Evolutionary conservation across 1,140 invertebrate species (phyloP).

Genomic region (Monochamus saltuarius): DNA sequence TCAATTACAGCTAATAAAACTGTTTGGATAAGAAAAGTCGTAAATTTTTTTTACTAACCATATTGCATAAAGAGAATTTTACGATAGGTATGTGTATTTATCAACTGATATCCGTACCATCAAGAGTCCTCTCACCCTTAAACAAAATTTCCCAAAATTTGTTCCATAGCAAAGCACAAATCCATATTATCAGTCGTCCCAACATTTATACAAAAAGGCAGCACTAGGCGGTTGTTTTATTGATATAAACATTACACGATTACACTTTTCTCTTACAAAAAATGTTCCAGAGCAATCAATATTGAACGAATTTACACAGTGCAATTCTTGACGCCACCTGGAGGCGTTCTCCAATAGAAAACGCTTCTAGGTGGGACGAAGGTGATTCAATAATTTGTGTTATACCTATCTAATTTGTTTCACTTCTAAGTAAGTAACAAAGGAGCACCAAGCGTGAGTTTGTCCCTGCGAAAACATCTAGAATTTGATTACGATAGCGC

Average conservation of each 20-base stretch:
- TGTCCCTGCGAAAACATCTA: not conserved
- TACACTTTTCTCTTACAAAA: conserved; percentile 8
- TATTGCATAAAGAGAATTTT: too few relatives aligned
- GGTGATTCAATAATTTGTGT: conserved; percentile 8
- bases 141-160: conserved; percentile 25
- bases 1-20: too few relatives aligned
- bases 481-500: conserved; percentile 6
- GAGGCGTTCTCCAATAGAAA: not conserved
- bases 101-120: not conserved
- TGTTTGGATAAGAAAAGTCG: too few relatives aligned
- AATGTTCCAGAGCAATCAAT: conserved; percentile 7
- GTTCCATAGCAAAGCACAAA: conserved; percentile 31
- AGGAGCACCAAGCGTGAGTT: not conserved
- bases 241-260: not conserved
- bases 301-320: conserved; percentile 4
- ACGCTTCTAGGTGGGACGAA: not conserved
- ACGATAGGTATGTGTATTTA: not conserved
- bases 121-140: not conserved
- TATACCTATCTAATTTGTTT: conserved; percentile 4
- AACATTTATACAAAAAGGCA: conserved; percentile 35
- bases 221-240: conserved; percentile 27
- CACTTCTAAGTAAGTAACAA: too few relatives aligned
- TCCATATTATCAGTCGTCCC: conserved; percentile 24
- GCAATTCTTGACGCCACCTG: conserved; percentile 1
- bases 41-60: too few relatives aligned